Base-by-base conservation (phyloP, 2,113 vertebrate species). In the Leptocoma aspasia region DNA sequence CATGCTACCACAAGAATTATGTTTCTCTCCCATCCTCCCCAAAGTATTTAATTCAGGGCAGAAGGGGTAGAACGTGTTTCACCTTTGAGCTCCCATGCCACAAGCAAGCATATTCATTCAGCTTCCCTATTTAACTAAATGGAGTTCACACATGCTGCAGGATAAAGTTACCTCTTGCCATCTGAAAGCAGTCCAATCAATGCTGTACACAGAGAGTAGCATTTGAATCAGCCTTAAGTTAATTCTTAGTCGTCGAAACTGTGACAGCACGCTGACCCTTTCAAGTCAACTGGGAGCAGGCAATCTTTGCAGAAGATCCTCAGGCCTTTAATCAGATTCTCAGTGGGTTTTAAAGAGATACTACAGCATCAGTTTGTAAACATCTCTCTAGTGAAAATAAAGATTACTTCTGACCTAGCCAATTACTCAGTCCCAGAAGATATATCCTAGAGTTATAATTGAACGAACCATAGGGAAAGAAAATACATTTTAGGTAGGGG, bases 301-400 rank as follows among this genome's bases (percentile, higher is more conserved):
- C 76, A 96, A 90, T 96, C 96, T 95, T 96, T 95, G 87, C 92
- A 94, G 96, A 96, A 96, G 86, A 97, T 96, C 95, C 94, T 97
- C 91, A 91, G 86, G 96, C 92, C 94, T 95, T 95, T 97, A 97
- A 96, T 97, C 94, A 95, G 94, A 97, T 95, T 97, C 96, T 96
- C 95, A 96, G 89, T 96, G 93, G 95, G 96, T 96, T 97, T 95
- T 95, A 95, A 93, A 96, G 94, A 95, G 94, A 95, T 95, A 95
- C 96, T 91, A 92, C 94, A 93, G 79, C 92, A 96, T 57, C 95
- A 95, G 92, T 96, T 96, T 97, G 96, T 96, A 97, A 97, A 97
- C 95, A 94, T 93, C 87, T 92, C 95, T 94, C 92, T 60, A 89
- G 96, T 92, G 94, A 92, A 97, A 97, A 96, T 93, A 92, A 96